Evolutionary conservation across 2,113 vertebrate genomes (phyloP).

Genomic region (Syngnathoides biaculeatus): DNA sequence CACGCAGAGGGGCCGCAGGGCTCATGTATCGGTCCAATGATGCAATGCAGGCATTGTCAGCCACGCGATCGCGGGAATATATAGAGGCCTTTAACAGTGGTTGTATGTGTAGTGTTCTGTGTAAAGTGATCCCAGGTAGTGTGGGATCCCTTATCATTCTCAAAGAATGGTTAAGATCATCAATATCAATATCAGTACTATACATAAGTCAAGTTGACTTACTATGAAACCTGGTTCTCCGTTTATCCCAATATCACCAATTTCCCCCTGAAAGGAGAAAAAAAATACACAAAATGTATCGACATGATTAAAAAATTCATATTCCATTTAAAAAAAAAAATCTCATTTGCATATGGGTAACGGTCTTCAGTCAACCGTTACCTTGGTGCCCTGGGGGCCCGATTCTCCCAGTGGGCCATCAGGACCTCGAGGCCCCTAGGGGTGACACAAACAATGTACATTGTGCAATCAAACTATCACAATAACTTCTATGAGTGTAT

Average conservation of each 20-base stretch:
- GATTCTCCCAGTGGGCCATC: slow-evolving; percentile 85
- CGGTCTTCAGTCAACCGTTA: slow-evolving; percentile 63
- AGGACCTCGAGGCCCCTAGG: slow-evolving; percentile 85
- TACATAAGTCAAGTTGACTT: neutral
- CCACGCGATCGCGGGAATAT: too few species aligned
- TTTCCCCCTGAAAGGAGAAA: slow-evolving; percentile 82
- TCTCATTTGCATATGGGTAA: neutral
- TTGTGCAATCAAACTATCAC: slow-evolving; percentile 10
- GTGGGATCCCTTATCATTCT: neutral
- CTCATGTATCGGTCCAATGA: too few species aligned
- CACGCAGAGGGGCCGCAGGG: too few species aligned
- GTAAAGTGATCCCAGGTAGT: neutral
- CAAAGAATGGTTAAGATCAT: neutral
- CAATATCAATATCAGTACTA: neutral
- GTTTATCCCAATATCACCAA: slow-evolving; percentile 79
- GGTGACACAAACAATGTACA: slow-evolving; percentile 20
- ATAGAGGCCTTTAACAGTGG: neutral
- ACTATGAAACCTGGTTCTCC: slow-evolving; percentile 84
- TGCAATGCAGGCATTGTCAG: too few species aligned
- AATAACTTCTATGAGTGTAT: neutral
- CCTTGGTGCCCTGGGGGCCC: slow-evolving; percentile 85
- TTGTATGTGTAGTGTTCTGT: neutral
- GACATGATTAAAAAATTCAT: neutral
- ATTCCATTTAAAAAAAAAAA: neutral
- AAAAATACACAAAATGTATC: neutral